Conservation (phyloP, 2,113 vertebrate genomes). For the Caretta caretta region DNA sequence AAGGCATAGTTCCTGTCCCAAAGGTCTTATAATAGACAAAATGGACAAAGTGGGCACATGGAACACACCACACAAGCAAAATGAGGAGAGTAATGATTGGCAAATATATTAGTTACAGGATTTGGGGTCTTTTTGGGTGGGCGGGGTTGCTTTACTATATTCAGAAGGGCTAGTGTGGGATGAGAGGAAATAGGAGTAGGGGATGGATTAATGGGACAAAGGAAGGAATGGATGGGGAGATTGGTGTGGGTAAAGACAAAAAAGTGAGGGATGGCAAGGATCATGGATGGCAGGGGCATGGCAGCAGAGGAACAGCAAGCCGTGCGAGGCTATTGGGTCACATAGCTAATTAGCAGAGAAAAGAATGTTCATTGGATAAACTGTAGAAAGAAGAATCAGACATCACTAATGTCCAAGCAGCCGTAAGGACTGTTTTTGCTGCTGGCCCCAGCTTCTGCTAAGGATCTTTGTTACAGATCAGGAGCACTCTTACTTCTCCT, state of each 20-base stretch:
- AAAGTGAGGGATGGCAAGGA: neutral
- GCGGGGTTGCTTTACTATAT: neutral
- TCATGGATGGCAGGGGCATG: neutral
- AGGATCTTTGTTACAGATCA: neutral
- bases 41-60: neutral
- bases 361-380: neutral
- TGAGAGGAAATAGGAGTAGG: neutral
- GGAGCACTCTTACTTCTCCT: neutral
- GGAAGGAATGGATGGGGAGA: neutral
- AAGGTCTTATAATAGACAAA: neutral
- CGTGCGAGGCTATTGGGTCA: neutral
- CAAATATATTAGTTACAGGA: neutral
- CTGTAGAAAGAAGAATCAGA: constrained; percentile 8
- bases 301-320: neutral
- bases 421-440: neutral
- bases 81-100: neutral
- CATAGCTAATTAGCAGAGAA: neutral
- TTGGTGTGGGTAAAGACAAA: neutral
- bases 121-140: neutral
- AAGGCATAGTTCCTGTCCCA: neutral
- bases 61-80: neutral
- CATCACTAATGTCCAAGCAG: neutral
- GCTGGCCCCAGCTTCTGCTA: neutral
- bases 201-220: neutral
- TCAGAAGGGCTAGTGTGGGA: neutral